Percentiles rank a stretch among this genome's conserved stretches.
These are phyloP conservation scores for Desoria tigrina DNA, from an alignment of 2,888 invertebrate genomes.

Conservation along the genomic window DNA sequence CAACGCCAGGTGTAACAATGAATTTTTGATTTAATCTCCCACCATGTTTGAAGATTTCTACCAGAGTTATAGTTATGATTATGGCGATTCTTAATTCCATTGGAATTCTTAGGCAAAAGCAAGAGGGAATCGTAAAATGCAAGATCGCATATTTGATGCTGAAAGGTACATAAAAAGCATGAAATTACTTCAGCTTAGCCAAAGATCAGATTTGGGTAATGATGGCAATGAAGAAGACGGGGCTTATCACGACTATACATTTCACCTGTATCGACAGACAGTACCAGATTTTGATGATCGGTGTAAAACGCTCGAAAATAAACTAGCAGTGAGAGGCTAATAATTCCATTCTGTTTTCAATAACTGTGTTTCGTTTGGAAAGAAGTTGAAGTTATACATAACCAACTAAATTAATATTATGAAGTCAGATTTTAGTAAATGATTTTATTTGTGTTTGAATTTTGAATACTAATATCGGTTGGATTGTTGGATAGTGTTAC, in stretches of 20 bases:
- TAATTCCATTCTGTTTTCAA: background rate
- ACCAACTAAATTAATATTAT: too few relatives aligned
- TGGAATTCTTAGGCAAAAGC: background rate
- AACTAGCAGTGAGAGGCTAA: constrained; percentile 58
- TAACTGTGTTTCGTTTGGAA: background rate
- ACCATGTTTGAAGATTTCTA: too few relatives aligned
- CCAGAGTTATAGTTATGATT: too few relatives aligned
- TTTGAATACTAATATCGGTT: too few relatives aligned
- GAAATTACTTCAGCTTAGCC: constrained; percentile 79
- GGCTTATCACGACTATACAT: constrained; percentile 79
- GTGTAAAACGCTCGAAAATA: constrained; percentile 76
- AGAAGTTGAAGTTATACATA: too few relatives aligned
- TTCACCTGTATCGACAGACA: constrained; percentile 80
- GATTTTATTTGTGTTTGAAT: too few relatives aligned
- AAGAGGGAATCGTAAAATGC: constrained; percentile 56
- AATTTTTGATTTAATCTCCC: too few relatives aligned
- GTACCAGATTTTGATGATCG: constrained; percentile 82
- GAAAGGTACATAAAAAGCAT: constrained; percentile 82
- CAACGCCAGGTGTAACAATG: too few relatives aligned
- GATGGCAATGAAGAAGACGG: constrained; percentile 56
- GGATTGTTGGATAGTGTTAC: too few relatives aligned
- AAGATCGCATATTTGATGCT: constrained; percentile 73
- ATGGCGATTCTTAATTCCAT: too few relatives aligned
- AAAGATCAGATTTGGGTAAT: constrained; percentile 60
- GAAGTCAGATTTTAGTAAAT: too few relatives aligned